Percentiles rank a stretch among this genome's conserved stretches.
phyloP scores from a whole-genome alignment of 2,113 vertebrate species.

The Pomatorhinus ruficollis region DNA sequence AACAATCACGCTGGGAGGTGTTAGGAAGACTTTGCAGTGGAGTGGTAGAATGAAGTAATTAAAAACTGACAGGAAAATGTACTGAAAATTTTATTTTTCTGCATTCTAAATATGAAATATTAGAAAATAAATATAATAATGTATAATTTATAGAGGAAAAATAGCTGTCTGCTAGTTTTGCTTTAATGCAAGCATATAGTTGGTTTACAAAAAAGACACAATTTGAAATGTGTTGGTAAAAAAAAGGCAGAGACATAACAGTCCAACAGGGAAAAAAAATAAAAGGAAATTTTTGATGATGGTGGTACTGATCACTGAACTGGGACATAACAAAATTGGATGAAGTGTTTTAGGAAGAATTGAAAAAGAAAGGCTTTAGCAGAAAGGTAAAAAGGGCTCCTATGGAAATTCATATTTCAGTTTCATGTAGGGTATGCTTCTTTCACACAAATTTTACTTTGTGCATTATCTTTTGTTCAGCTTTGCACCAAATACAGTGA shows the following conservation, averaged over 20 bases:
- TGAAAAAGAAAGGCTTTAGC: background rate
- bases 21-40: constrained; percentile 23
- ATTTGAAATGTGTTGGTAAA: background rate
- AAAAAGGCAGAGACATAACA: background rate
- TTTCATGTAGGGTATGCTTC: background rate
- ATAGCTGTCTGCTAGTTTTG: background rate
- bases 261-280: background rate
- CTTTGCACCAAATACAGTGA: constrained; percentile 10
- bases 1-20: constrained; percentile 48
- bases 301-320: background rate
- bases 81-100: background rate
- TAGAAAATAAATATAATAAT: background rate
- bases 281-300: background rate
- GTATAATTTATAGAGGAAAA: background rate
- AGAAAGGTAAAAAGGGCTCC: background rate
- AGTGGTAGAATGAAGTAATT: constrained; percentile 19
- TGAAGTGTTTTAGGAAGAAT: background rate
- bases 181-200: background rate
- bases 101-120: background rate
- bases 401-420: background rate
- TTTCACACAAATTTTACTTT: background rate
- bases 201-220: background rate
- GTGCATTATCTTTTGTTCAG: background rate
- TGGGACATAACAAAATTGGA: background rate
- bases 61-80: background rate